Evolutionary conservation across 1,140 invertebrate genomes (phyloP).

Genomic region (Streblospio benedicti): DNA sequence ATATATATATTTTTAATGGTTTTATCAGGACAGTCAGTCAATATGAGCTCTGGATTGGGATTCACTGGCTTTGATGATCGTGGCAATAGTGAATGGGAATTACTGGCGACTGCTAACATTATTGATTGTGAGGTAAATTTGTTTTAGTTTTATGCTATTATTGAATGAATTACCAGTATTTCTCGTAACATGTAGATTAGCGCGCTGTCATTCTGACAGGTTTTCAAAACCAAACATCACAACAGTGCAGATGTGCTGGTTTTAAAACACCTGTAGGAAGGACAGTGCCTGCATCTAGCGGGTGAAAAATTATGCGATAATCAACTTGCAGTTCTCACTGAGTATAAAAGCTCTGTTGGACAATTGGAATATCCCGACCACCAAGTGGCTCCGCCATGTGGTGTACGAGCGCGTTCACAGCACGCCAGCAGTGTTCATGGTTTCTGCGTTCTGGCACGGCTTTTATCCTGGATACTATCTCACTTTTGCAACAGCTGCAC

Average conservation of each 20-base stretch:
- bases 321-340: slow-evolving; percentile 56
- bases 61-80: slow-evolving; percentile 72
- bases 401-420: slow-evolving; percentile 69
- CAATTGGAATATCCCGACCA: slow-evolving; percentile 86
- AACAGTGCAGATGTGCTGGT: no score
- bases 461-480: slow-evolving; percentile 96
- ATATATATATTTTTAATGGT: not conserved
- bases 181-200: not conserved
- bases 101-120: slow-evolving; percentile 82
- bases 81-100: slow-evolving; percentile 70
- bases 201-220: not conserved
- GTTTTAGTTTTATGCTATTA: not conserved
- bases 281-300: no score
- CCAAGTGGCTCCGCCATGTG: slow-evolving; percentile 74
- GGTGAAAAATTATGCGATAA: no score
- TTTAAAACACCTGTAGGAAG: no score
- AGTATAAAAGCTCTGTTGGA: slow-evolving; percentile 73
- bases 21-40: slow-evolving; percentile 72
- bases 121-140: slow-evolving; percentile 73
- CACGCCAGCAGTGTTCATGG: slow-evolving; percentile 65
- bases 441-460: slow-evolving; percentile 91
- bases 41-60: slow-evolving; percentile 86
- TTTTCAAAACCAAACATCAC: no score
- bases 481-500: slow-evolving; percentile 77
- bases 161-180: not conserved